phyloP scores from a whole-genome alignment of 2,797 vertebrate species.

The Phataginus tricuspis region DNA sequence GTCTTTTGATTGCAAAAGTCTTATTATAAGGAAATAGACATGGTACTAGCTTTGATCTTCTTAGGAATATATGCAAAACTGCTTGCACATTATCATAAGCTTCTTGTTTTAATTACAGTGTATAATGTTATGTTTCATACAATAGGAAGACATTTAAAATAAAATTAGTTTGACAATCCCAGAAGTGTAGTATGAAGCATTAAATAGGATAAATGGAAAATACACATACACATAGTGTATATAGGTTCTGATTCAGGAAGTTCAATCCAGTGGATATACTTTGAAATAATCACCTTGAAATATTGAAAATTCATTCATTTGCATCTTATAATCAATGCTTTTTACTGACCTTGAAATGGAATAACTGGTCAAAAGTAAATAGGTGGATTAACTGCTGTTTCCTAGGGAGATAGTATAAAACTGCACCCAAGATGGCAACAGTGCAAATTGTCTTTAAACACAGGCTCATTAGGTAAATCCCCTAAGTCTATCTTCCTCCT shows the following conservation, averaged over 20 bases:
- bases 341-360: constrained; percentile 13
- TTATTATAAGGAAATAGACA: constrained; percentile 32
- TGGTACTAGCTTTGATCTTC: constrained; percentile 58
- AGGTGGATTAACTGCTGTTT: background rate
- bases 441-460: constrained; percentile 9
- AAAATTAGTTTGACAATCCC: constrained; percentile 42
- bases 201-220: constrained; percentile 63
- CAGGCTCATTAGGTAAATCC: background rate
- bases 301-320: background rate
- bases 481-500: background rate
- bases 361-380: background rate
- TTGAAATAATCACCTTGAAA: constrained; percentile 52
- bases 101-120: constrained; percentile 67
- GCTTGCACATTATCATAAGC: constrained; percentile 15
- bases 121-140: background rate
- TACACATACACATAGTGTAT: background rate
- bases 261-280: background rate
- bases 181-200: constrained; percentile 31
- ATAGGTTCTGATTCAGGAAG: constrained; percentile 25
- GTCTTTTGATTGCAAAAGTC: constrained; percentile 11
- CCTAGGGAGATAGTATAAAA: background rate
- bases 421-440: background rate
- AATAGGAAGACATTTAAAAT: constrained; percentile 53
- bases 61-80: constrained; percentile 45
- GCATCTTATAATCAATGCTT: background rate